Evolutionary conservation across 2,113 vertebrate species (phyloP), one percentile per base, ranked within the genome.

Genomic region (Illadopsis cleaveri): DNA sequence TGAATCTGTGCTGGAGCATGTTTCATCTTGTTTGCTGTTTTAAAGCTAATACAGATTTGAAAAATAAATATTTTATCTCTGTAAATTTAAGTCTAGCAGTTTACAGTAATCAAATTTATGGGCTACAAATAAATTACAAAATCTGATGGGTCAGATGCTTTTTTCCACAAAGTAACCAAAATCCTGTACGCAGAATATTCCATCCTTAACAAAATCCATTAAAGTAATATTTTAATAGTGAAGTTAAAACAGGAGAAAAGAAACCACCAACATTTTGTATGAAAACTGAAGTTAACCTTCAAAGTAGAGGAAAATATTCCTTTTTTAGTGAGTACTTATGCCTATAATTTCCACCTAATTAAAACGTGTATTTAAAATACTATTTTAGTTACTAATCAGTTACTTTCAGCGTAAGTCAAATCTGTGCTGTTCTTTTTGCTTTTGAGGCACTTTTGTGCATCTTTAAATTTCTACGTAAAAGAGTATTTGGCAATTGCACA

Each of bases 231-330:
- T 66, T 58, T 82, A 89, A 71, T 44, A 79, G 4, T 62, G 5
- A 35, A 50, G 4, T 53, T 77, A 54, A 69, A 92, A 66, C 10
- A 42, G n/a, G 42, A 62, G 28, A 0, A 60, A 64, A 70, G 47
- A 40, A 6, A 0, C 0, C 0, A 35, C 11, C 53, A 68, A 42
- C 15, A 57, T 42, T 86, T 48, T 40, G 3, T 53, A 19, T 75
- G 24, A 86, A 83, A 90, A 69, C 23, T 57, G 48, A 92, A 53
- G 20, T 89, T 69, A 45, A 70, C 2, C 33, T 48, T 89, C 15
- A 24, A 66, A 48, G 35, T 2, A 51, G 42, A 64, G 47, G 25
- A 70, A 86, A 48, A 37, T 62, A 30, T 0, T 8, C 30, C 5
- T 48, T 78, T 15, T 27, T 33, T 7, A 31, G 28, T 69, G 0